Evolutionary conservation across 1,140 invertebrate genomes (phyloP).

Genomic region (Caenorhabditis tropicalis): DNA sequence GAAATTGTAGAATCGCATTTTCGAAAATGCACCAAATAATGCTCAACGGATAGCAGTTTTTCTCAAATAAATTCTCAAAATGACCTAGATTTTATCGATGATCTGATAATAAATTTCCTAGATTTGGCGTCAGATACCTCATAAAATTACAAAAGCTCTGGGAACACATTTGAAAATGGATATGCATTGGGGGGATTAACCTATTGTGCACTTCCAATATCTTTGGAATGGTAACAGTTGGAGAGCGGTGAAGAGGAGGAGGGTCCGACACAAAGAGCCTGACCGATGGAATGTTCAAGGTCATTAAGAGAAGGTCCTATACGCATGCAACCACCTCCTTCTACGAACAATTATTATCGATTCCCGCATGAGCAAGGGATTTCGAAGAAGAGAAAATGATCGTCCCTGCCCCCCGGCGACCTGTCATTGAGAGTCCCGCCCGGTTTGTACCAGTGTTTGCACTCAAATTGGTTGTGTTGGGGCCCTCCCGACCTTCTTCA

Average conservation of each 20-base stretch:
- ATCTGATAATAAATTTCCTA: too few species aligned
- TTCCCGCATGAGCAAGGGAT: background rate
- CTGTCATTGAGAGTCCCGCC: too few species aligned
- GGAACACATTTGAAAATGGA: too few species aligned
- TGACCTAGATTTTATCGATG: too few species aligned
- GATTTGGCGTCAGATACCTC: too few species aligned
- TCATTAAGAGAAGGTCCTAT: background rate
- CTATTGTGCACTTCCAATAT: background rate
- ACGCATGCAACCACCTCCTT: background rate
- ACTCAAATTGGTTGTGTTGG: constrained; percentile 3
- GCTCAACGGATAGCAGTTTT: too few species aligned
- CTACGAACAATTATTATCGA: background rate
- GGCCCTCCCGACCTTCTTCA: background rate
- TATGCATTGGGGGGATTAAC: too few species aligned
- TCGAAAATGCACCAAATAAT: too few species aligned
- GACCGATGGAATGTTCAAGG: constrained; percentile 13
- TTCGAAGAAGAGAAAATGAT: background rate
- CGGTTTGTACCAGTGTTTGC: constrained; percentile 28
- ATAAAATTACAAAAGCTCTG: too few species aligned
- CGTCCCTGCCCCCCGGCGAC: background rate
- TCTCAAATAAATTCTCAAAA: too few species aligned
- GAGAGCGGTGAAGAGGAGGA: background rate
- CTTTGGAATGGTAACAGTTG: background rate
- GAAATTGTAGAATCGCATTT: too few species aligned
- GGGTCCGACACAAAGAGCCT: background rate